Base-by-base conservation (phyloP, 2,797 vertebrate species). In the Florisuga fusca region DNA sequence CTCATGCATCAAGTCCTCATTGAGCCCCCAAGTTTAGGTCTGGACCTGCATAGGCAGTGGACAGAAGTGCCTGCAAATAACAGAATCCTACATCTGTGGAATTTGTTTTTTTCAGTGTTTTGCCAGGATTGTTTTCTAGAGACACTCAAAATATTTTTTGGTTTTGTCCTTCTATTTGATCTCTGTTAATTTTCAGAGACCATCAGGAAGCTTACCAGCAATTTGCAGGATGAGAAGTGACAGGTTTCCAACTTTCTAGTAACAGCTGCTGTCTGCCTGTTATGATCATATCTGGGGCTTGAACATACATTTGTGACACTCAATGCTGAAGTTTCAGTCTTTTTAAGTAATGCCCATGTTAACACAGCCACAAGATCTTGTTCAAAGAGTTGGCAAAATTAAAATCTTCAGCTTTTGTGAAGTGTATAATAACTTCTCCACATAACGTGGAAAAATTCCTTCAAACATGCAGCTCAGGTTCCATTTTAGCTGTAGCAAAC, bases 141-240 rank as follows among this genome's bases (percentile, higher is more conserved):
- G 2, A 1, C 6, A 69, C 57, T 67, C 2, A 41, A 61, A n/a
- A 17, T 77, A 9, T 29, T 5, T 41, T 29, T 50, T 53, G 38
- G 38, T 41, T 41, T 46, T 48, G 76, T 74, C 34, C 13, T 45
- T 76, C 12, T 51, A 27, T 67, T 58, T 87, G 8, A 20, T 41
- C 9, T 62, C 43, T 80, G 84, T 74, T 74, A 43, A 23, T 81
- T 72, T 80, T 38, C 71, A 83, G 91, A 88, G 23, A n/a, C 10
- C 11, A 36, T 64, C 15, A 64, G 73, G 46, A 81, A 58, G 15
- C 48, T 81, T 86, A 15, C 22, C 50, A 67, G 16, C 20, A 33
- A 61, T 75, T 68, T 43, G 27, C 38, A 23, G 48, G 10, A 51
- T 83, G 25, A 85, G 54, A 89, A 83, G 16, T 48, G 57, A 31